These are phyloP conservation scores for Rhinoptilus africanus DNA, from an alignment of 2,113 vertebrate genomes.

Conservation along the genomic window DNA sequence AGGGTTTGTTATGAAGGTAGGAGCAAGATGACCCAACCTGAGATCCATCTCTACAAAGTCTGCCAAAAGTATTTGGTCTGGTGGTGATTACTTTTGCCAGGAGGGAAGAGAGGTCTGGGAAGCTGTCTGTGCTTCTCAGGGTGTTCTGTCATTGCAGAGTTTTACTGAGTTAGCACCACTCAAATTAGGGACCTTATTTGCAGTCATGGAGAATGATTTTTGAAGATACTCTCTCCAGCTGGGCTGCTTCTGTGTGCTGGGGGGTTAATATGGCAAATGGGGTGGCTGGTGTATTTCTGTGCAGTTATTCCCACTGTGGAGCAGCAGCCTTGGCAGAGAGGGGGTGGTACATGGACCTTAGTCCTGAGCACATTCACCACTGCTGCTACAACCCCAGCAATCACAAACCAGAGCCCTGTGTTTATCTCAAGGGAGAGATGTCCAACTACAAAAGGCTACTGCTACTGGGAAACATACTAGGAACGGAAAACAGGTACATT, in stretches of 20 bases:
- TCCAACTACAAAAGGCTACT: not conserved
- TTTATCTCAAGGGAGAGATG: not conserved
- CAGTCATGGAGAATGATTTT: not conserved
- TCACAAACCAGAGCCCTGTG: not conserved
- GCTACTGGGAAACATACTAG: not conserved
- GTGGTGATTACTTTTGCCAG: not conserved
- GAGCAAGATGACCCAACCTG: not conserved
- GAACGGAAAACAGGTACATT: not conserved
- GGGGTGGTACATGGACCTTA: rapidly evolving
- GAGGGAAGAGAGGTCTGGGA: not conserved
- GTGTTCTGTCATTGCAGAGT: not conserved
- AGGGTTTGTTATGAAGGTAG: not conserved
- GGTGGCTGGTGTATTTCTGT: not conserved
- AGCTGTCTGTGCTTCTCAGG: not conserved
- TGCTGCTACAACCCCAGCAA: not conserved
- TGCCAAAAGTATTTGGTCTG: not conserved
- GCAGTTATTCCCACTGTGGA: not conserved
- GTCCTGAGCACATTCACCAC: rapidly evolving
- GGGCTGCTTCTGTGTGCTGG: not conserved
- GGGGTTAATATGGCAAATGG: not conserved
- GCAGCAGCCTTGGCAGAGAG: not conserved
- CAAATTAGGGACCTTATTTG: not conserved
- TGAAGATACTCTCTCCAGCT: not conserved
- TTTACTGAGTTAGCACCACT: not conserved
- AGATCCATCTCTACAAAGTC: not conserved